Base-by-base conservation (phyloP, 1,140 invertebrate species). In the Metopolophium dirhodum region DNA sequence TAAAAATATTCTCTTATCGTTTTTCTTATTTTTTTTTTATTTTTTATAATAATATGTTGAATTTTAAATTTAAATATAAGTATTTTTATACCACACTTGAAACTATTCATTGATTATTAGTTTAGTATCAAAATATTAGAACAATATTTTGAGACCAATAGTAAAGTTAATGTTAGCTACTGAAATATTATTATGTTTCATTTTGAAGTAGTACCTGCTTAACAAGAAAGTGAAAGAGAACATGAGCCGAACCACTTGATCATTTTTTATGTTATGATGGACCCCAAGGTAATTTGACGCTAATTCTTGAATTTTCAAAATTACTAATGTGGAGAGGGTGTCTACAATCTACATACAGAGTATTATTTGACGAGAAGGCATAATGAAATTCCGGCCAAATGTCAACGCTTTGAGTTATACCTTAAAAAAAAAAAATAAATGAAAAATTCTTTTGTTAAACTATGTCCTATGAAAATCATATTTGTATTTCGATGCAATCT, bases 241-340 rank as follows among this genome's bases (percentile, higher is more conserved):
- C 45, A 87, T 18, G 45, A 49, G 45, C 1, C 45, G 18, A 87
- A 88, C 7, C 41, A 68, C 41, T 77, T 68, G 14, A 91, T 77
- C 37, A 45, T 35, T 68, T 91, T 91, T 91, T 82, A 77, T 6
- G 7, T 77, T 18, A 82, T 49, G 30, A 91, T 91, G 45, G 30
- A 45, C 41, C 22, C 45, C 82, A 68, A n/a, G 30, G 61, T 91
- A 35, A 77, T n/a, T 7, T 11, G 61, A 91, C 41, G 30, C 61
- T 82, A n/a, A n/a, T 82, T 82, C 30, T n/a, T 30, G 30, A 3
- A 91, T 47, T 82, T 82, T 91, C 30, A n/a, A 91, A 91, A 45
- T 37, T 3, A 68, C 61, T 41, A n/a, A n/a, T 23, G 45, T 41
- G 45, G 20, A 45, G 30, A 47, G 41, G 37, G 41, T 45, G 61